A percentile compares a stretch with the other conserved stretches of the same genome.
These are phyloP conservation scores for Oostethus manadensis DNA, from an alignment of 2,113 vertebrate species.

Conservation along the genomic window DNA sequence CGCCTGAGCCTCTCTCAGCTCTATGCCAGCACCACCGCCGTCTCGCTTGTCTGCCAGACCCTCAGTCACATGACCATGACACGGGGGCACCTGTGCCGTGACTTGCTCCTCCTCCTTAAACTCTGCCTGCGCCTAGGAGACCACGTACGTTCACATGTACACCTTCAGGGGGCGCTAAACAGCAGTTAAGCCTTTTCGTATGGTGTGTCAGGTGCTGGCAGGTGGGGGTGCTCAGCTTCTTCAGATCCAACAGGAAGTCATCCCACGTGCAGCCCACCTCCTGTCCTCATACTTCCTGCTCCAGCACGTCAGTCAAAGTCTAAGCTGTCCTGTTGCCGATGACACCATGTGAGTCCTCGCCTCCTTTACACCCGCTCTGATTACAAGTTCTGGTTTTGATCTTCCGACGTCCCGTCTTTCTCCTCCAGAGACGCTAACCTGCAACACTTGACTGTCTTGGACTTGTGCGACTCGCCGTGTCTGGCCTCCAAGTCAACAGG, in stretches of 20 bases:
- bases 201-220: conserved; percentile 72
- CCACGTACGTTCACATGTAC: conserved; percentile 57
- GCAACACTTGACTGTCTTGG: conserved; percentile 87
- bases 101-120: conserved; percentile 88
- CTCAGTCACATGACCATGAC: conserved; percentile 77
- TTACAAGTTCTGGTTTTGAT: not conserved
- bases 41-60: conserved; percentile 74
- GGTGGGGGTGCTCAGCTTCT: conserved; percentile 78
- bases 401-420: conserved; percentile 9
- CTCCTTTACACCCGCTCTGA: not conserved
- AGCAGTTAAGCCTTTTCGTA: not conserved
- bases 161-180: no score
- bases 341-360: conserved; percentile 81
- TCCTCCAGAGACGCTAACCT: conserved; percentile 85
- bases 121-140: conserved; percentile 80
- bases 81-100: conserved; percentile 83
- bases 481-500: conserved; percentile 72
- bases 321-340: conserved; percentile 78
- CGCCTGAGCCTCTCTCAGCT: conserved; percentile 83
- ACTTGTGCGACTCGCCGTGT: conserved; percentile 81
- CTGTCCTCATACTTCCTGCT: conserved; percentile 87
- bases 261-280: conserved; percentile 83
- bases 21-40: conserved; percentile 74
- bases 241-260: conserved; percentile 88
- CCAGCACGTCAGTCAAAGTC: conserved; percentile 78